Evolutionary conservation across 1,140 invertebrate genomes (phyloP).

Genomic region (Cecropterus lyciades): DNA sequence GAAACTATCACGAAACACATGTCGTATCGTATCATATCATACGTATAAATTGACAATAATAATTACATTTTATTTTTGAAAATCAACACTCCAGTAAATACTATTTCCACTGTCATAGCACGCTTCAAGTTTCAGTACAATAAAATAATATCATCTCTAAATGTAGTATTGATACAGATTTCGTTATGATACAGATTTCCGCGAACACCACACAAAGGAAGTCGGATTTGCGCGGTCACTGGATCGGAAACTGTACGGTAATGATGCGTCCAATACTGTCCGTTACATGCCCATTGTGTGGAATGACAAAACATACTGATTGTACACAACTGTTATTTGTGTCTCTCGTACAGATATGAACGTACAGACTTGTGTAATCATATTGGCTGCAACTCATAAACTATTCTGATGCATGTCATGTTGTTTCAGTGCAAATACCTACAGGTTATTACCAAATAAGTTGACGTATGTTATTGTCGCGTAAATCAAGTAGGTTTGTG

Average conservation of each 20-base stretch:
- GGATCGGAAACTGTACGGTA: conserved; percentile 59
- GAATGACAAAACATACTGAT: conserved; percentile 10
- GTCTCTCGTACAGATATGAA: background rate
- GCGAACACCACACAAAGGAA: conserved; percentile 29
- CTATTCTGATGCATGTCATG: too few species aligned
- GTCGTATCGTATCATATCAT: too few species aligned
- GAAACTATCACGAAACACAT: too few species aligned
- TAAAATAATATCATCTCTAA: background rate
- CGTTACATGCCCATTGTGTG: conserved; percentile 19
- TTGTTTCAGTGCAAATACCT: too few species aligned
- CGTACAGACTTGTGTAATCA: background rate
- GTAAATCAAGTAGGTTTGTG: too few species aligned
- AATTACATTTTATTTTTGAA: too few species aligned
- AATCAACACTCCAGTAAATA: too few species aligned
- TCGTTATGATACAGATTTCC: conserved; percentile 25
- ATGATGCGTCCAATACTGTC: conserved; percentile 33
- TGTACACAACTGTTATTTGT: background rate
- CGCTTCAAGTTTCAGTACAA: too few species aligned
- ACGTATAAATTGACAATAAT: too few species aligned
- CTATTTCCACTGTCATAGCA: too few species aligned
- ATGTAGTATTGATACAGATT: background rate
- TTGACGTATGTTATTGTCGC: too few species aligned
- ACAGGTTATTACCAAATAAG: too few species aligned
- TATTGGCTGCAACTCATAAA: background rate
- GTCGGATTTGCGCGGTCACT: conserved; percentile 48